phyloP scores from a whole-genome alignment of 2,113 vertebrate species.

The Lates calcarifer region DNA sequence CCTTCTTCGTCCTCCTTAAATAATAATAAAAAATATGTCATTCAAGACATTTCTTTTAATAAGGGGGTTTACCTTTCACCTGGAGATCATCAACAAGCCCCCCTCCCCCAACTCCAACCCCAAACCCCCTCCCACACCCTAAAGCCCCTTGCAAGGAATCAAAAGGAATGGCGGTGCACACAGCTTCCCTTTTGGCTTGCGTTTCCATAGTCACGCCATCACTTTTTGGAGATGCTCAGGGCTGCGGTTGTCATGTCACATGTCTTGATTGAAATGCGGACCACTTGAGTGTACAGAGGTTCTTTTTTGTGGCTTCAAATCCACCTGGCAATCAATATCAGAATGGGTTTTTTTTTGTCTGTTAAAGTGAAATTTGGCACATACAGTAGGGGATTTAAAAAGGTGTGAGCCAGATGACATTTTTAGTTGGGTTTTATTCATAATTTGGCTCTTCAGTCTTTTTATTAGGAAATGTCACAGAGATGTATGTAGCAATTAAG shows the following conservation, averaged over 20 bases:
- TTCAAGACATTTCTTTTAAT: constrained; percentile 53
- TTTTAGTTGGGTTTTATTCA: constrained; percentile 46
- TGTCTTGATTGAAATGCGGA: constrained; percentile 68
- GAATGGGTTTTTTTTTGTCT: constrained; percentile 60
- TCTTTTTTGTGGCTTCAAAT: constrained; percentile 64
- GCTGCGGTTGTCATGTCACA: constrained; percentile 63
- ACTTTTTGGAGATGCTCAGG: constrained; percentile 69
- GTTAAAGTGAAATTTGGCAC: constrained; percentile 58
- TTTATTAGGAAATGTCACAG: constrained; percentile 56
- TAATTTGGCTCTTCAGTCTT: constrained; percentile 50
- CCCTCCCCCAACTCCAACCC: too few species aligned
- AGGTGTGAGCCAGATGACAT: constrained; percentile 31
- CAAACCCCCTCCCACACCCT: neutral
- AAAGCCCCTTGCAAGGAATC: constrained; percentile 57
- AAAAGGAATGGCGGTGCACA: constrained; percentile 50
- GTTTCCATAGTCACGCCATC: constrained; percentile 65
- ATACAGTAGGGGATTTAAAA: constrained; percentile 39
- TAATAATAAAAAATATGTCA: constrained; percentile 50
- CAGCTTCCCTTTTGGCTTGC: constrained; percentile 59
- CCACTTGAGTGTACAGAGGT: constrained; percentile 71
- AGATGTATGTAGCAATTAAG: constrained; percentile 65
- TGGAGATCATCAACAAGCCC: too few species aligned
- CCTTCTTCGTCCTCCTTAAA: constrained; percentile 43
- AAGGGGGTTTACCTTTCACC: constrained; percentile 27
- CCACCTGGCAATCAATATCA: constrained; percentile 52